phyloP scores from a whole-genome alignment of 2,797 vertebrate genomes.

The Vireo griseus region DNA sequence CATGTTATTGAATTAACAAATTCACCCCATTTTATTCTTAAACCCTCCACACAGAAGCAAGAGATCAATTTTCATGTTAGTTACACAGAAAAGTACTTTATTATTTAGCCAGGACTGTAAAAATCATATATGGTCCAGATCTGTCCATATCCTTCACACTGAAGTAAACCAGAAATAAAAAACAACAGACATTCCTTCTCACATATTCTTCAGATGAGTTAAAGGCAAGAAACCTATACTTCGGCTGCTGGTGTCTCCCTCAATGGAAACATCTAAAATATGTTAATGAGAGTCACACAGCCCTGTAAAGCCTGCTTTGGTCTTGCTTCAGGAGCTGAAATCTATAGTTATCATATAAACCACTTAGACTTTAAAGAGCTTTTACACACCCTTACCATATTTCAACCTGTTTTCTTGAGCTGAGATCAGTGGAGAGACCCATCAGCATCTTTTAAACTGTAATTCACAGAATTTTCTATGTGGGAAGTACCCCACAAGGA shows the following conservation, averaged over 20 bases:
- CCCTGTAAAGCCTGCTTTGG: background rate
- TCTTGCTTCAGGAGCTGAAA: background rate
- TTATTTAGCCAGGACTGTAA: background rate
- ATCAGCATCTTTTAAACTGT: background rate
- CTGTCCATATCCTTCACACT: background rate
- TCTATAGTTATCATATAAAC: background rate
- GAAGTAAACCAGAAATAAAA: background rate
- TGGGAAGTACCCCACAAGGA: background rate
- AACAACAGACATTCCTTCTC: background rate
- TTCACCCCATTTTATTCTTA: background rate
- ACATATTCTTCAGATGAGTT: background rate
- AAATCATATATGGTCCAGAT: background rate
- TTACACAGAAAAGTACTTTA: background rate
- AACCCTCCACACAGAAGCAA: background rate
- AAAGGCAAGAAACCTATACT: background rate
- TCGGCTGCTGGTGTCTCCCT: background rate
- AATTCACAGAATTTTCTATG: background rate
- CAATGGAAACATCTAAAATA: background rate
- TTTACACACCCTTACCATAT: background rate
- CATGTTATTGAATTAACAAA: background rate
- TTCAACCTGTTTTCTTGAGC: background rate
- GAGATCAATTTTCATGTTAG: background rate
- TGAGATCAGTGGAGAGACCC: background rate
- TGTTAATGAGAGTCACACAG: background rate
- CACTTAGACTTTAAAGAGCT: background rate